phyloP scores from a whole-genome alignment of 1,140 invertebrate genomes.

The Halictus rubicundus region DNA sequence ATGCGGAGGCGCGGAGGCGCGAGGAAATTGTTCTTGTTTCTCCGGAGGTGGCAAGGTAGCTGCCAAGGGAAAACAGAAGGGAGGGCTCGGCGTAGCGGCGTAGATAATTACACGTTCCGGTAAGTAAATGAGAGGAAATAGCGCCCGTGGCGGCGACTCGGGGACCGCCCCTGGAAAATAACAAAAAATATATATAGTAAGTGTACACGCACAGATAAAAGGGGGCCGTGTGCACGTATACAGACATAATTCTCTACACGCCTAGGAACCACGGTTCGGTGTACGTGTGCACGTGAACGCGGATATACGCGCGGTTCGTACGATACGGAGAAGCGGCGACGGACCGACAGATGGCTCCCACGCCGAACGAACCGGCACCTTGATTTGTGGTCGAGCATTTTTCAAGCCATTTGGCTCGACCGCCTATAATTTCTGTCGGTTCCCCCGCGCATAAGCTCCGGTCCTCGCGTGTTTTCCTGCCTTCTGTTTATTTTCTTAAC shows the following conservation, averaged over 20 bases:
- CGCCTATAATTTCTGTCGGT: constrained; percentile 76
- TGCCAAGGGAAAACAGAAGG: background rate
- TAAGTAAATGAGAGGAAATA: constrained; percentile 48
- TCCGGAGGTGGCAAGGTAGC: background rate
- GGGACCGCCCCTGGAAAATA: constrained; percentile 41
- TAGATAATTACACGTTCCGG: constrained; percentile 48
- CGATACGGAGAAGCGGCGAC: constrained; percentile 43
- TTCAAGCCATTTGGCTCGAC: constrained; percentile 77
- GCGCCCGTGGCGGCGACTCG: constrained; percentile 37
- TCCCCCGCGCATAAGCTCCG: constrained; percentile 38
- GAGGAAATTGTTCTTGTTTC: background rate
- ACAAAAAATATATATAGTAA: background rate
- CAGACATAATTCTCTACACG: background rate
- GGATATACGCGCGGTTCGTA: background rate
- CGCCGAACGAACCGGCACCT: constrained; percentile 68
- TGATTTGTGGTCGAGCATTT: constrained; percentile 80
- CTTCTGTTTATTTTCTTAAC: constrained; percentile 81
- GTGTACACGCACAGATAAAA: too few relatives aligned
- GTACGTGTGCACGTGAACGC: background rate
- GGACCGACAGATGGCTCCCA: constrained; percentile 76
- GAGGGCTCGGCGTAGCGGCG: constrained; percentile 3
- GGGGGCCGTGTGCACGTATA: too few relatives aligned
- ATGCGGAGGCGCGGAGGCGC: background rate
- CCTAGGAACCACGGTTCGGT: background rate
- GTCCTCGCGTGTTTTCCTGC: constrained; percentile 70